These are phyloP conservation scores for Helleia helle DNA, from an alignment of 2,888 invertebrate genomes.

Conservation along the genomic window DNA sequence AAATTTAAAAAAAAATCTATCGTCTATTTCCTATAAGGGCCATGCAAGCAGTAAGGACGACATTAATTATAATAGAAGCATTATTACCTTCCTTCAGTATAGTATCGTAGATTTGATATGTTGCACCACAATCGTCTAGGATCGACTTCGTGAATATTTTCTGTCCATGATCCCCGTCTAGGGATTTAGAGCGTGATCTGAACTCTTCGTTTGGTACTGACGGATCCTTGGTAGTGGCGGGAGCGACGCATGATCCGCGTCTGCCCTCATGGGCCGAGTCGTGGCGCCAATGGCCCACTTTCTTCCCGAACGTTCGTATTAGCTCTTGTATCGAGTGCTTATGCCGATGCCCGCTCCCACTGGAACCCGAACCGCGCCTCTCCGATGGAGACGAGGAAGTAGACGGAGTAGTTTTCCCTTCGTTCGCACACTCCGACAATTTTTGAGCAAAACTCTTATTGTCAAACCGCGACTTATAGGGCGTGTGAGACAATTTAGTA, in stretches of 20 bases:
- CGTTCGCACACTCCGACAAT: conserved; percentile 39
- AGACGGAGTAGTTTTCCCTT: conserved; percentile 29
- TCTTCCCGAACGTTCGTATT: conserved; percentile 83
- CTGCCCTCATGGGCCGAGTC: conserved; percentile 61
- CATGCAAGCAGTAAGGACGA: too few species aligned
- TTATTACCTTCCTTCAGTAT: conserved; percentile 77
- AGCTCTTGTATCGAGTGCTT: conserved; percentile 84
- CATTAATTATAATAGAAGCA: too few species aligned
- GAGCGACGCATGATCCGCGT: conserved; percentile 54
- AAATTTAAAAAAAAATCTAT: too few species aligned
- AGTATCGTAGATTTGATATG: conserved; percentile 86
- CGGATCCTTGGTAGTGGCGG: conserved; percentile 61
- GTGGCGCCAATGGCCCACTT: conserved; percentile 81
- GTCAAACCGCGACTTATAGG: conserved; percentile 43
- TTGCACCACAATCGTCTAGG: conserved; percentile 85
- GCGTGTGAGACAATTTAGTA: conserved; percentile 40
- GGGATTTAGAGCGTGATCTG: conserved; percentile 83
- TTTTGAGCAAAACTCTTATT: conserved; percentile 62
- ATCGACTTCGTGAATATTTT: conserved; percentile 48
- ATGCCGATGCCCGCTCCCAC: conserved; percentile 45
- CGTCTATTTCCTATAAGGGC: too few species aligned
- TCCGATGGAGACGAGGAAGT: conserved; percentile 39
- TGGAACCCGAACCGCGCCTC: conserved; percentile 52
- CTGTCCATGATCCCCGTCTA: conserved; percentile 76
- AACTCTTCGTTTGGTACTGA: conserved; percentile 76